These are phyloP conservation scores for Parotia lawesii DNA, from an alignment of 2,113 vertebrate genomes.

Conservation along the genomic window DNA sequence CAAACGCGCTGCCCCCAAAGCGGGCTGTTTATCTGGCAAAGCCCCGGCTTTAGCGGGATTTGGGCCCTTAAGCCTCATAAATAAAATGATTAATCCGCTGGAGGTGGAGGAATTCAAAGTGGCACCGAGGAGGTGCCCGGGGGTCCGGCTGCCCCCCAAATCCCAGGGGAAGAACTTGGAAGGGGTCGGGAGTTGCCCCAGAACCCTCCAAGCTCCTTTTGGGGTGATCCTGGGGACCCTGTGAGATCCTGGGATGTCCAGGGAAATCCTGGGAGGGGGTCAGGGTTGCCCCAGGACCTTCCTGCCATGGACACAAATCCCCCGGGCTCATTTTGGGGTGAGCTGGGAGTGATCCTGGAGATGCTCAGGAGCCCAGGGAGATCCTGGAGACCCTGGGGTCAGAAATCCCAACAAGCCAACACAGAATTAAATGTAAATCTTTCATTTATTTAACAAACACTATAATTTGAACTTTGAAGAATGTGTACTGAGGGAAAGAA, in stretches of 20 bases:
- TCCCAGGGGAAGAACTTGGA: not conserved
- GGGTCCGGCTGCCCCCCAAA: not conserved
- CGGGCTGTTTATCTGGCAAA: slow-evolving; percentile 67
- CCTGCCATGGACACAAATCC: accelerated
- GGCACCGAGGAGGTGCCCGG: not conserved
- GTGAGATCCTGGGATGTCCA: not conserved
- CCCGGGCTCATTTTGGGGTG: not conserved
- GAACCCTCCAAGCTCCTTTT: accelerated
- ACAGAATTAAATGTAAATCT: slow-evolving; percentile 62
- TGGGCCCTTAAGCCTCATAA: slow-evolving; percentile 62
- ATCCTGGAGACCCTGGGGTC: not conserved
- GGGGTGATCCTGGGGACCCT: not conserved
- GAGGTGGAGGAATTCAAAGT: slow-evolving; percentile 59
- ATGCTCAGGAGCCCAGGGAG: not conserved
- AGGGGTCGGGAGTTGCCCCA: not conserved
- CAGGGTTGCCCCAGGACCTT: not conserved
- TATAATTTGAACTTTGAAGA: slow-evolving; percentile 58
- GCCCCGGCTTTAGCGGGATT: slow-evolving; percentile 64
- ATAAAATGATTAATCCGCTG: slow-evolving; percentile 70
- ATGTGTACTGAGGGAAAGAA: slow-evolving; percentile 48
- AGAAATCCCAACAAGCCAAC: not conserved
- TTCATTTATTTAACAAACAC: slow-evolving; percentile 77
- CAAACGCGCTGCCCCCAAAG: slow-evolving; percentile 64
- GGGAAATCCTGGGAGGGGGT: not conserved
- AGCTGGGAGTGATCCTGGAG: not conserved